These are phyloP conservation scores for Scomber scombrus DNA, from an alignment of 2,113 vertebrate genomes.

Conservation along the genomic window DNA sequence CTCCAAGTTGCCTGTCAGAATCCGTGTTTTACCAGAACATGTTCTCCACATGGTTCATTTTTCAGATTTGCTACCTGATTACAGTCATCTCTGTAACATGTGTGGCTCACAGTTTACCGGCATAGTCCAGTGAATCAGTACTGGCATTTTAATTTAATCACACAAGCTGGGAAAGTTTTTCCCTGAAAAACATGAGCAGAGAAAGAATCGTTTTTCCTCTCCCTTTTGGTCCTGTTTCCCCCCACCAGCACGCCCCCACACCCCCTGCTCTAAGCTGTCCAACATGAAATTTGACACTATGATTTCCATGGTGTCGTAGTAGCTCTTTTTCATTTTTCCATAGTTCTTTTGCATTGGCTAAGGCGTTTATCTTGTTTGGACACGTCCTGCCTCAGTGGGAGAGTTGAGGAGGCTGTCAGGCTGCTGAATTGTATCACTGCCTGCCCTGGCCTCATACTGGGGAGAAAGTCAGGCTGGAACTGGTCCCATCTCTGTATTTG, in stretches of 20 bases:
- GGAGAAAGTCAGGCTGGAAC: constrained; percentile 14
- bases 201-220: constrained; percentile 38
- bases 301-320: constrained; percentile 50
- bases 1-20: constrained; percentile 6
- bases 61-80: constrained; percentile 23
- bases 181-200: constrained; percentile 31
- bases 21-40: not conserved
- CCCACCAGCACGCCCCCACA: constrained; percentile 24
- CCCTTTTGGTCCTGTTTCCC: not conserved
- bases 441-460: constrained; percentile 2
- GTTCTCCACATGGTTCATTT: not conserved
- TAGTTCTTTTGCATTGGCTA: constrained; percentile 44
- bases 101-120: constrained; percentile 14
- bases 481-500: constrained; percentile 25
- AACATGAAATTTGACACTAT: constrained; percentile 63
- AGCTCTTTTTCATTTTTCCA: constrained; percentile 41
- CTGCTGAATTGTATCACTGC: constrained; percentile 27
- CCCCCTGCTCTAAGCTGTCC: constrained; percentile 26
- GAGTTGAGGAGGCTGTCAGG: constrained; percentile 38
- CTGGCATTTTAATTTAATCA: constrained; percentile 33
- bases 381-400: constrained; percentile 55
- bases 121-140: constrained; percentile 8
- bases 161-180: constrained; percentile 16
- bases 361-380: constrained; percentile 68
- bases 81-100: constrained; percentile 12